Evolutionary conservation across 92 coral and sea anemone genomes (phyloP).

Genomic region (Parazoanthus atlanticus): DNA sequence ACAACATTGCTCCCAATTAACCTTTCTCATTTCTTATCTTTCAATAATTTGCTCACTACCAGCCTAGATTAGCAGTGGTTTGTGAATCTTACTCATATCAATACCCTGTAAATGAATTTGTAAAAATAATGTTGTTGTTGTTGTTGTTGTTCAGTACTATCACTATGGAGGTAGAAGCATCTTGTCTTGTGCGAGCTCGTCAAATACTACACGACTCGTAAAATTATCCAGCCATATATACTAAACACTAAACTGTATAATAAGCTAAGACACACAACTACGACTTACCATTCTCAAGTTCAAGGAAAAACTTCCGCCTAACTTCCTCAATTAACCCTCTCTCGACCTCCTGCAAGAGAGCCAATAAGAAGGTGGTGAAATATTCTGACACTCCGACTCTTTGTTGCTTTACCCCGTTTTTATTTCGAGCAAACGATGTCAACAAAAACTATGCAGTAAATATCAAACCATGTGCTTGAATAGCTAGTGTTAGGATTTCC

Average conservation of each 20-base stretch:
- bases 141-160: too few species aligned
- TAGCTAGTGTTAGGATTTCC: background rate
- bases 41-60: too few species aligned
- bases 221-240: background rate
- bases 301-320: conserved; percentile 69
- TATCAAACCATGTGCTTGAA: background rate
- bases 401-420: background rate
- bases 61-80: too few species aligned
- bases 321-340: conserved; percentile 56
- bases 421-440: background rate
- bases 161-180: too few species aligned
- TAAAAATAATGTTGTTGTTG: too few species aligned
- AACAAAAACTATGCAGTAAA: background rate
- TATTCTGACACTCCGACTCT: background rate
- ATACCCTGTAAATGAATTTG: too few species aligned
- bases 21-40: too few species aligned
- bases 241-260: background rate
- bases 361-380: background rate
- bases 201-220: background rate
- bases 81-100: too few species aligned
- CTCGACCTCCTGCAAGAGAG: conserved; percentile 57
- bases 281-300: conserved; percentile 61
- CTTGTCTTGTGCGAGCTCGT: background rate
- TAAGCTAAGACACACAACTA: background rate
- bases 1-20: too few species aligned